These are phyloP conservation scores for Euphonia xanthogaster DNA, from an alignment of 2,797 vertebrate genomes.

Conservation along the genomic window DNA sequence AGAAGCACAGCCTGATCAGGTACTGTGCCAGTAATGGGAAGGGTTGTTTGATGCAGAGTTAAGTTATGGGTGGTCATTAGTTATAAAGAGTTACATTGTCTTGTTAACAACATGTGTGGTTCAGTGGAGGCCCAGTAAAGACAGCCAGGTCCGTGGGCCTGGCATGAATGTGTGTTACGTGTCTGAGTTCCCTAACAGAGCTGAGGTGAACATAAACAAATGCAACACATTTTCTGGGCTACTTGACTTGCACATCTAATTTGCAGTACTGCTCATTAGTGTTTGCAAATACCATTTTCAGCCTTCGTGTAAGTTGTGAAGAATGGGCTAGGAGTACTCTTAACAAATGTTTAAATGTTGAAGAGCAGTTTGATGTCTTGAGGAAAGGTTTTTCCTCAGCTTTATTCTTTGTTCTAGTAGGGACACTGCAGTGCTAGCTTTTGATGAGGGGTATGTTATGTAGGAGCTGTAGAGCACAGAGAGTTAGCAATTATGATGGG, in stretches of 20 bases:
- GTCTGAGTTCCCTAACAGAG: background rate
- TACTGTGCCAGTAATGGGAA: background rate
- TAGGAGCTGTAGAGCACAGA: background rate
- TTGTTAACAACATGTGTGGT: background rate
- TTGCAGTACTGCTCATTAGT: background rate
- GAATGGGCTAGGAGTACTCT: background rate
- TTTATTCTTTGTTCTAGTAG: background rate
- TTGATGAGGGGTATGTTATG: background rate
- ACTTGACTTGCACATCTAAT: background rate
- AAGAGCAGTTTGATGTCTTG: background rate
- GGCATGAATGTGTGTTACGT: fast-evolving
- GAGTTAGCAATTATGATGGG: background rate
- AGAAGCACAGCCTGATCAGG: slow-evolving; percentile 58
- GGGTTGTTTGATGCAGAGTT: background rate
- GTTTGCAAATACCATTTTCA: background rate
- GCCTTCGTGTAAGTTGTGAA: background rate
- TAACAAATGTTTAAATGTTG: background rate
- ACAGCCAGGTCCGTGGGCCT: background rate
- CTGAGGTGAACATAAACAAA: background rate
- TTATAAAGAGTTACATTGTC: background rate
- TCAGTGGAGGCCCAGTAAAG: fast-evolving
- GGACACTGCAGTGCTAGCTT: background rate
- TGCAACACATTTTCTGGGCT: fast-evolving
- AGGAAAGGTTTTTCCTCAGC: background rate
- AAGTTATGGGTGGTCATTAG: background rate